phyloP scores from a whole-genome alignment of 2,113 vertebrate species.

The Fukomys damarensis region DNA sequence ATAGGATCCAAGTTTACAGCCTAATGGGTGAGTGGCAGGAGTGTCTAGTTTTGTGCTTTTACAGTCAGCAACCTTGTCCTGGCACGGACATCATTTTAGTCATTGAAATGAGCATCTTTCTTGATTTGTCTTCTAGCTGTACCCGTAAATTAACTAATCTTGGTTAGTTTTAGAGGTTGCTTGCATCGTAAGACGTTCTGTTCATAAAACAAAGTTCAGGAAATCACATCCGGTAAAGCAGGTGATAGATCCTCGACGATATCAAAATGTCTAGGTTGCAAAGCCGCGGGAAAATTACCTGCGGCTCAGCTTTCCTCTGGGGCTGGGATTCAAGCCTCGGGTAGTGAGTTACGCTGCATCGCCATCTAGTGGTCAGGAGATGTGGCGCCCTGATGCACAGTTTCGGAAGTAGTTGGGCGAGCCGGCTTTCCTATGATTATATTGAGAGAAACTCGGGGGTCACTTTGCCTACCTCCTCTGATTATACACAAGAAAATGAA shows the following conservation, averaged over 20 bases:
- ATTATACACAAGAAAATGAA: background rate
- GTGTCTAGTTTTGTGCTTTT: background rate
- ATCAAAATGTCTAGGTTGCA: background rate
- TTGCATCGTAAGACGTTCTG: background rate
- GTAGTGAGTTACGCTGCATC: constrained; percentile 43
- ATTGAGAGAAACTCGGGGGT: background rate
- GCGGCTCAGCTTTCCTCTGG: fast-evolving
- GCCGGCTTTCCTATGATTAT: background rate
- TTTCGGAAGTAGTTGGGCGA: too few relatives aligned
- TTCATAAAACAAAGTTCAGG: background rate
- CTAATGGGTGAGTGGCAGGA: too few relatives aligned
- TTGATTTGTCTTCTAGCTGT: background rate
- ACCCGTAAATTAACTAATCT: background rate
- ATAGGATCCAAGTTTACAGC: too few relatives aligned
- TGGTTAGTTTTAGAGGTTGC: background rate
- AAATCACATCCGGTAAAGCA: background rate
- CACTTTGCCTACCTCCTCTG: background rate
- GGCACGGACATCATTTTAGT: background rate
- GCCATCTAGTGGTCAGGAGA: constrained; percentile 69
- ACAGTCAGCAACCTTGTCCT: background rate
- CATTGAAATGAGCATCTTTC: background rate
- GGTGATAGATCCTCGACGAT: background rate
- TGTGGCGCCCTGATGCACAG: background rate
- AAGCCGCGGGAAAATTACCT: background rate
- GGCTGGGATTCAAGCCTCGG: fast-evolving